A percentile compares a stretch with the other conserved stretches of the same genome.
phyloP scores from a whole-genome alignment of 2,888 invertebrate species.

The Drosophila prolongata region DNA sequence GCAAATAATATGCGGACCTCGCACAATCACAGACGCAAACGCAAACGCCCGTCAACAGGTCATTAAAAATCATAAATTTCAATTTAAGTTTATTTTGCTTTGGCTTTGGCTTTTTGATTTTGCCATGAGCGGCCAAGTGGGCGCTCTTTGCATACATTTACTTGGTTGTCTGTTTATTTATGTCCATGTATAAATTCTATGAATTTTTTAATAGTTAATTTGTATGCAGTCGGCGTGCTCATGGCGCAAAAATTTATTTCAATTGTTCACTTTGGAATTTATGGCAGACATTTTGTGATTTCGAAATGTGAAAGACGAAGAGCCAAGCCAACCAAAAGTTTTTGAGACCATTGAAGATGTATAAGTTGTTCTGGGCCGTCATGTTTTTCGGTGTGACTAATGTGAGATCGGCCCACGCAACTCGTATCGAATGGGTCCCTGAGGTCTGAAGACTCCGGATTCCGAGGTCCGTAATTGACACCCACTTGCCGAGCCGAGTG shows the following conservation, averaged over 20 bases:
- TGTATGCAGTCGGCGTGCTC: conserved; percentile 78
- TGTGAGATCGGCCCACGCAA: conserved; percentile 72
- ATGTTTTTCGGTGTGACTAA: conserved; percentile 63
- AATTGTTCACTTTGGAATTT: conserved; percentile 82
- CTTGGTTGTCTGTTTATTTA: conserved; percentile 42
- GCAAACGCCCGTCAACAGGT: conserved; percentile 74
- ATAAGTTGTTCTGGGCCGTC: conserved; percentile 28
- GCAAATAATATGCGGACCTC: conserved; percentile 58
- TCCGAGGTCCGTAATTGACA: conserved; percentile 74
- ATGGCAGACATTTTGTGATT: conserved; percentile 81
- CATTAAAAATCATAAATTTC: conserved; percentile 80
- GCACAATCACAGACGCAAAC: conserved; percentile 22
- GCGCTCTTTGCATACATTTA: conserved; percentile 56
- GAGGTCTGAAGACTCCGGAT: conserved; percentile 36
- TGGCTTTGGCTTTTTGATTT: conserved; percentile 39
- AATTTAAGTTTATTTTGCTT: conserved; percentile 78
- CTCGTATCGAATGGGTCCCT: conserved; percentile 34
- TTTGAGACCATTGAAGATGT: conserved; percentile 41
- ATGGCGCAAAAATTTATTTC: conserved; percentile 82
- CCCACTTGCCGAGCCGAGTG: conserved; percentile 64
- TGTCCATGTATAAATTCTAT: conserved; percentile 72
- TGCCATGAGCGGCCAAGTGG: conserved; percentile 64
- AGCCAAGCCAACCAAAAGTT: conserved; percentile 15
- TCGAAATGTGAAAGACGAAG: conserved; percentile 69
- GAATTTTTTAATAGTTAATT: conserved; percentile 81